Base-by-base conservation (phyloP, 2,888 invertebrate genomes). In the Selenia dentaria region DNA sequence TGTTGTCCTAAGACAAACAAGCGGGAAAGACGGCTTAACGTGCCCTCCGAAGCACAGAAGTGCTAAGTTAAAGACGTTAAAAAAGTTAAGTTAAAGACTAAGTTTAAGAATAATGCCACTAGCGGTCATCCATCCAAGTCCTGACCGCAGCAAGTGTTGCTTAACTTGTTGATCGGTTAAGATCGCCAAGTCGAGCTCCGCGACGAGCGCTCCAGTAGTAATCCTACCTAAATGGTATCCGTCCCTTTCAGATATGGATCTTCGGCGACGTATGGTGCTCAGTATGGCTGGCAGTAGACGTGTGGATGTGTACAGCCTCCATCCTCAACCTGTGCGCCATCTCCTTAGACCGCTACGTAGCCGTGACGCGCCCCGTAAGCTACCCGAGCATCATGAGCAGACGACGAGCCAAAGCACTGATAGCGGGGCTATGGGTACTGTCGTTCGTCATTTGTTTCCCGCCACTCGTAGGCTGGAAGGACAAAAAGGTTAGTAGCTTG, bases 261-360 rank as follows among this genome's bases (percentile, higher is more conserved):
- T 99, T 98, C 79, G 98, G 99, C 35, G 95, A 96, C 80, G 92
- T 97, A 29, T 98, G 98, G 97, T 99, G 99, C 88, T 96, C 96
- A 51, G 94, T 98, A 58, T 99, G 99, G 99, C 92, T 99, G 54
- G 98, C 99, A 0, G 94, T 98, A 44, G 99, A 99, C 84, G 99
- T 99, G 6, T 98, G 98, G 97, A 96, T 99, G 96, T 99, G 98
- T 89, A 99, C 99, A 0, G 98, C 99, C 0, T 98, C 98, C 64
- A 99, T 99, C 69, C 92, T 99, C 63, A 99, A 99, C 85, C 93
- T 99, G 41, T 98, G 98, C 78, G 98, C 97, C 66, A 99, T 99
- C 75, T 97, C 97, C 9, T 91, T 99, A 74, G 96, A 97, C 90
- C 93, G 99, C 83, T 99, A 99, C 91, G 96, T 99, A 66, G 99